phyloP scores from a whole-genome alignment of 2,888 invertebrate species.

The Micropterix aruncella region DNA sequence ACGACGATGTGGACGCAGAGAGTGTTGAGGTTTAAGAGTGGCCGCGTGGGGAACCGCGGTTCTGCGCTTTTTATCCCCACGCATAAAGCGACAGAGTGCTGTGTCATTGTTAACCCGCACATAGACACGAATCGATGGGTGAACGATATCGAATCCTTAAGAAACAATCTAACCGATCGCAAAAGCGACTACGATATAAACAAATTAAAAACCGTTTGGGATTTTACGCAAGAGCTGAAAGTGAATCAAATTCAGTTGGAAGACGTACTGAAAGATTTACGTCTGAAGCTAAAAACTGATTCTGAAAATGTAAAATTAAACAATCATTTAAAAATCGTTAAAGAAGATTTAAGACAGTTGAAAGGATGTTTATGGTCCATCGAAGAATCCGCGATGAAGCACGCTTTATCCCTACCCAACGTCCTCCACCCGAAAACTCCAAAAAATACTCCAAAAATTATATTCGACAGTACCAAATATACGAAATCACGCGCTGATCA shows the following conservation, averaged over 20 bases:
- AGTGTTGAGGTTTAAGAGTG: conserved; percentile 2
- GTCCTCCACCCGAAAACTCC: conserved; percentile 50
- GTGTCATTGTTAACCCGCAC: conserved; percentile 51
- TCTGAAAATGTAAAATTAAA: neutral
- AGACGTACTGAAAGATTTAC: no score
- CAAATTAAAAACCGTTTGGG: conserved; percentile 44
- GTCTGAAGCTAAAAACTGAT: no score
- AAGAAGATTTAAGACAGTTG: conserved; percentile 48
- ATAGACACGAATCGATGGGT: conserved; percentile 48
- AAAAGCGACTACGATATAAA: conserved; percentile 36
- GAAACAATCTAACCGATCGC: conserved; percentile 40
- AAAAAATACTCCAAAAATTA: conserved; percentile 19
- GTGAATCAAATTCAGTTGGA: conserved; percentile 32
- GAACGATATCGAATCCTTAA: conserved; percentile 29
- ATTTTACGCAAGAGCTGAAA: conserved; percentile 41
- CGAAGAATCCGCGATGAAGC: conserved; percentile 52
- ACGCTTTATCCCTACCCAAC: conserved; percentile 57
- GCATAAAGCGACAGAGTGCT: conserved; percentile 51
- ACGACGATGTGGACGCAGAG: conserved; percentile 3
- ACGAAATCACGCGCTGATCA: conserved; percentile 31
- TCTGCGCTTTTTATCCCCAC: conserved; percentile 57
- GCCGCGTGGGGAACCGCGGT: conserved; percentile 2
- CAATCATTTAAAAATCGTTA: conserved; percentile 20
- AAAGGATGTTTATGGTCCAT: conserved; percentile 53
- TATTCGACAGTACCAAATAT: conserved; percentile 18